Base-by-base conservation (phyloP, 1,140 invertebrate species). In the Drosophila willistoni region DNA sequence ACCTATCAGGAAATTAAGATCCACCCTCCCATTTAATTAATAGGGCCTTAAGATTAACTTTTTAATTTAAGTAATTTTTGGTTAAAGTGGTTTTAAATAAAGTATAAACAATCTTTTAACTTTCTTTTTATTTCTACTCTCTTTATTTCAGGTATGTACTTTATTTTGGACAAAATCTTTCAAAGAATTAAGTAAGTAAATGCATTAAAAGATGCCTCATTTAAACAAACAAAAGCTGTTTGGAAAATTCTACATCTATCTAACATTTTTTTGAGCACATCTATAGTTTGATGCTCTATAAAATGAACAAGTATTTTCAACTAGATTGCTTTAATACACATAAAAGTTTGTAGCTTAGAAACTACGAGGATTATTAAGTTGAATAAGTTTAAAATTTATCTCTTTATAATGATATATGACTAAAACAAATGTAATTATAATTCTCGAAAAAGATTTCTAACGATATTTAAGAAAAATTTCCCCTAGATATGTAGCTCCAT, bases 1-100 rank as follows among this genome's bases (percentile, higher is more conserved):
- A 51, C 44, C 17, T 22, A 51, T 51, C 44, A 51, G 44, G 10
- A 51, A 51, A 51, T 9, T 22, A 12, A 51, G 44, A 51, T 51
- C 44, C 42, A 25, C 14, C 2, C 17, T 2, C 9, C n/a, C 13
- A 14, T 17, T 47, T 1, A 51, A 51, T 2, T 51, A 22, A 12
- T 22, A 19, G 9, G 17, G 7, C 17, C 7, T 51, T 22, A 19
- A 51, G 12, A 51, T 51, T 51, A 51, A 51, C 9, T 51, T 51
- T 10, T 22, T 51, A 22, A 51, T 51, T 51, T 51, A 22, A 22
- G 17, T 22, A 22, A 19, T 22, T 22, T 51, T 9, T 22, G 7
- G 7, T 12, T 12, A 19, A 51, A 51, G 10, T 12, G 17, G 9
- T 12, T 19, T 47, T 51, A 3, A 51, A 22, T 19, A 1, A 51